A percentile compares a stretch with the other conserved stretches of the same genome.
These are phyloP conservation scores for Phyllotreta striolata DNA, from an alignment of 2,888 invertebrate species.

Conservation along the genomic window DNA sequence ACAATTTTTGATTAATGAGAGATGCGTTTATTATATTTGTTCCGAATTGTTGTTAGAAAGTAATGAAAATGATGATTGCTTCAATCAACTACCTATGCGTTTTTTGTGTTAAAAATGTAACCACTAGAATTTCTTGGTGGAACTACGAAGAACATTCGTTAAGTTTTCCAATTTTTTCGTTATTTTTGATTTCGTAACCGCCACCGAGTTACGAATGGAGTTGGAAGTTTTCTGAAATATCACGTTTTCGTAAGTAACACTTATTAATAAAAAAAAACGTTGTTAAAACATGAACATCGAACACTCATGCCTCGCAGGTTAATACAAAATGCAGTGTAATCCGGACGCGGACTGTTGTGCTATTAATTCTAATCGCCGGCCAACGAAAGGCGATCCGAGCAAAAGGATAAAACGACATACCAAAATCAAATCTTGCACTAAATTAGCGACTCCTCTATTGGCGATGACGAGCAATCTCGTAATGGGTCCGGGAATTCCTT, in stretches of 20 bases:
- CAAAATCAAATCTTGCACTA: slow-evolving; percentile 87
- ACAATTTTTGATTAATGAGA: neutral
- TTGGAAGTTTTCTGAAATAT: slow-evolving; percentile 15
- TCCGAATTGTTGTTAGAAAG: slow-evolving; percentile 8
- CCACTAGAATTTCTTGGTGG: slow-evolving; percentile 1
- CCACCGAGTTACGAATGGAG: slow-evolving; percentile 10
- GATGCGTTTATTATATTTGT: slow-evolving; percentile 7
- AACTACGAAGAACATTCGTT: slow-evolving; percentile 14
- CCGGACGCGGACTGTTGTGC: no score
- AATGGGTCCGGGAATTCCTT: slow-evolving; percentile 87
- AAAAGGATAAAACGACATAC: slow-evolving; percentile 63
- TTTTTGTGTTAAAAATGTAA: slow-evolving; percentile 2
- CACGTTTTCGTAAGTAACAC: no score
- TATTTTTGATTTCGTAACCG: slow-evolving; percentile 2
- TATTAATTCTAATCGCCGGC: neutral
- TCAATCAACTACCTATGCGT: slow-evolving; percentile 6
- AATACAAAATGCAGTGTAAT: neutral
- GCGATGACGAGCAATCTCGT: slow-evolving; percentile 87
- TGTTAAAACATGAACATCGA: no score
- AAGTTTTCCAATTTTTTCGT: slow-evolving; percentile 15
- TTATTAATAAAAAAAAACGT: no score
- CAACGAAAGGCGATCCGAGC: slow-evolving; percentile 5
- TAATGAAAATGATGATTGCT: slow-evolving; percentile 11
- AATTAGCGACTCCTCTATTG: slow-evolving; percentile 85
- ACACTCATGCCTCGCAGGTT: neutral